phyloP scores from a whole-genome alignment of 2,888 invertebrate genomes.

The Aspidiotus rigidus region DNA sequence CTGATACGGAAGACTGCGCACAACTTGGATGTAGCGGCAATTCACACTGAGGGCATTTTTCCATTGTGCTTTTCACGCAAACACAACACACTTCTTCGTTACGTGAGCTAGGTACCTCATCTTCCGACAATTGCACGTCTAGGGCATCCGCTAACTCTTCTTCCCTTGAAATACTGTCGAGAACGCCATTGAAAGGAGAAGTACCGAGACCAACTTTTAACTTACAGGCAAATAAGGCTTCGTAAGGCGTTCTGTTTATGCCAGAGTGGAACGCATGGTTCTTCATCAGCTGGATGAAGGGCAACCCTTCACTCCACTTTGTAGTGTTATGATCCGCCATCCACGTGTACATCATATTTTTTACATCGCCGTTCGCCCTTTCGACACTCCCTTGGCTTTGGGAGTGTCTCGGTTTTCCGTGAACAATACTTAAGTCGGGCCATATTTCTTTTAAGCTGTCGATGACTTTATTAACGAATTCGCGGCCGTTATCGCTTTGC shows the following conservation, averaged over 20 bases:
- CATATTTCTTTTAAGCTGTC: too few species aligned
- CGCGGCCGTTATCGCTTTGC: too few species aligned
- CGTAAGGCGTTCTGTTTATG: conserved; percentile 41
- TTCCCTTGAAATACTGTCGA: not conserved
- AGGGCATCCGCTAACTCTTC: not conserved
- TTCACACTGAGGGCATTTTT: not conserved
- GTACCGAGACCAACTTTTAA: not conserved
- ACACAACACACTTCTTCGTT: not conserved
- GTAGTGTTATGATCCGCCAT: conserved; percentile 41
- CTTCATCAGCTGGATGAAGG: conserved; percentile 44
- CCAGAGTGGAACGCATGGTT: conserved; percentile 42
- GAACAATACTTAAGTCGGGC: conserved; percentile 42
- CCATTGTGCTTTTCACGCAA: not conserved
- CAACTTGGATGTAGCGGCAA: not conserved
- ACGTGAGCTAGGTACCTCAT: not conserved
- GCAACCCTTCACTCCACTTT: conserved; percentile 44
- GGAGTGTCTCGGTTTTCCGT: too few species aligned
- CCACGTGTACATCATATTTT: conserved; percentile 42
- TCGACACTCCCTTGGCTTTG: too few species aligned
- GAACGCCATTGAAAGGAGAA: not conserved
- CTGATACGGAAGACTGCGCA: not conserved
- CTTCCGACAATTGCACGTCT: not conserved
- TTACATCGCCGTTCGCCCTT: too few species aligned
- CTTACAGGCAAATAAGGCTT: conserved; percentile 38
- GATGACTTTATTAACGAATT: too few species aligned